Percentiles rank a stretch among this genome's conserved stretches.
Evolutionary conservation across 1,140 invertebrate genomes (phyloP).

Genomic region (Teleogryllus occipitalis): DNA sequence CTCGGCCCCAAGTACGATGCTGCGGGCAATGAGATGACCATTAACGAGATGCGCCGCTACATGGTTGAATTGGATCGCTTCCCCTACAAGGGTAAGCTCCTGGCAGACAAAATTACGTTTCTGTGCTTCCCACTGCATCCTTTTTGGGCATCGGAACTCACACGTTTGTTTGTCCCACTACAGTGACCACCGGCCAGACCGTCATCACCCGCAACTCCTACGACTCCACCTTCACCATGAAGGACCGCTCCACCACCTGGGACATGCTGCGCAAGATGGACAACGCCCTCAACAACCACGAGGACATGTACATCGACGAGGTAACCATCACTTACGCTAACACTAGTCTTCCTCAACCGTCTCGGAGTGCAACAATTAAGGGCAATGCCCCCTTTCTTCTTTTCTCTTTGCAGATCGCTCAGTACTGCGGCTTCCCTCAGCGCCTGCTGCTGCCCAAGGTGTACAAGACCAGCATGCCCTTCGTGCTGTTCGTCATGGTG

Average conservation of each 20-base stretch:
- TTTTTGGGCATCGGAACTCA: not conserved
- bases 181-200: constrained; percentile 37
- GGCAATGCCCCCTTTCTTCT: not conserved
- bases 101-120: not conserved
- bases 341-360: not conserved
- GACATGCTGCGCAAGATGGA: constrained; percentile 31
- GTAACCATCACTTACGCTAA: constrained; percentile 10
- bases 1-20: constrained; percentile 59
- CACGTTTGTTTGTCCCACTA: no score
- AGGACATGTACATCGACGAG: constrained; percentile 27
- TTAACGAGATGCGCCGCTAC: constrained; percentile 43
- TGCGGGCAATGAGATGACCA: constrained; percentile 39
- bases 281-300: constrained; percentile 30
- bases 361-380: not conserved
- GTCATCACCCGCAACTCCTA: constrained; percentile 35
- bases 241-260: constrained; percentile 32
- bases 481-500: constrained; percentile 50
- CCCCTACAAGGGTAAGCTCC: constrained; percentile 32
- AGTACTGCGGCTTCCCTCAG: constrained; percentile 48
- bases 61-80: constrained; percentile 54
- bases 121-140: not conserved
- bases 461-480: constrained; percentile 50
- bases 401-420: no score
- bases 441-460: constrained; percentile 59
- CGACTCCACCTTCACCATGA: constrained; percentile 33